Percentiles rank a stretch among this genome's conserved stretches.
These are phyloP conservation scores for Tanytarsus gracilentus DNA, from an alignment of 2,888 invertebrate species.

Conservation along the genomic window DNA sequence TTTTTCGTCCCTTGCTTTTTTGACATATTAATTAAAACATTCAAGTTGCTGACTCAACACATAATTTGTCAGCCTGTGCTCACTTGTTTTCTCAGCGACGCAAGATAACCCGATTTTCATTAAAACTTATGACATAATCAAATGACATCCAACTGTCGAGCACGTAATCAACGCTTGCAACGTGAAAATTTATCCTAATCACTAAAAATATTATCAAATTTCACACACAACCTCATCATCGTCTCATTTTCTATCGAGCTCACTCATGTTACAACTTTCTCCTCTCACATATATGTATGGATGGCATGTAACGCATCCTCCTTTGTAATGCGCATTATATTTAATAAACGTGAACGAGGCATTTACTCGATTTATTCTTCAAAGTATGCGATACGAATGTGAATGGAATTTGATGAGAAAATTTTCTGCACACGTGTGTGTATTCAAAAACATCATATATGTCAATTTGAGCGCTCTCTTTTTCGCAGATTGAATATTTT, in stretches of 20 bases:
- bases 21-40: no score
- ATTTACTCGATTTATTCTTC: conserved; percentile 8
- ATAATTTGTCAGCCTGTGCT: no score
- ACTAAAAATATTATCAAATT: conserved; percentile 11
- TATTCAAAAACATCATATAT: no score
- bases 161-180: no score
- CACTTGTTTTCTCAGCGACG: no score
- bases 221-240: neutral
- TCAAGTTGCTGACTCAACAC: no score
- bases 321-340: conserved; percentile 23
- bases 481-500: no score
- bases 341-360: conserved; percentile 8
- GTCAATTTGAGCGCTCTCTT: no score
- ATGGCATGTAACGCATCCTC: neutral
- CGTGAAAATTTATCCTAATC: neutral
- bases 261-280: conserved; percentile 17
- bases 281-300: conserved; percentile 6
- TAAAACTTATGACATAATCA: no score
- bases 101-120: no score
- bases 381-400: neutral
- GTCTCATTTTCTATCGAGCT: conserved; percentile 7
- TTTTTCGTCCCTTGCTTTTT: no score
- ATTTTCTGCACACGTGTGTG: no score
- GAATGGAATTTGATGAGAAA: neutral
- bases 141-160: neutral